These are phyloP conservation scores for Sericinus montela DNA, from an alignment of 2,888 invertebrate species.

Conservation along the genomic window DNA sequence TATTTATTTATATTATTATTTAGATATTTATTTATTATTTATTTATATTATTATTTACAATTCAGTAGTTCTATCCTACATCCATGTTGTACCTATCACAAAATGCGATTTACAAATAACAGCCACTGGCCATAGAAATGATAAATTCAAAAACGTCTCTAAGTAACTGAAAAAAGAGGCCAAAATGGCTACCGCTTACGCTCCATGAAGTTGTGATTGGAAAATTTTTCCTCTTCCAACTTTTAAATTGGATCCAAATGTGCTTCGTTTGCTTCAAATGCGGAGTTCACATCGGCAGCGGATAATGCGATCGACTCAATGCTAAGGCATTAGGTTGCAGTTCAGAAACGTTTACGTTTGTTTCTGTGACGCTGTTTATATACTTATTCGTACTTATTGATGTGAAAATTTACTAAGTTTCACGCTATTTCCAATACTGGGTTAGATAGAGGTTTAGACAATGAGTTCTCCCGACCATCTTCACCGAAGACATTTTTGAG, in stretches of 20 bases:
- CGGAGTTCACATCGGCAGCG: constrained; percentile 40
- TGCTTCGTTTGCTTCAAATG: constrained; percentile 62
- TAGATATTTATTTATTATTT: too few species aligned
- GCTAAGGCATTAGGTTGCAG: constrained; percentile 66
- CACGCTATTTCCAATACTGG: too few species aligned
- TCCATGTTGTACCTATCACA: neutral
- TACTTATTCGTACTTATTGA: too few species aligned
- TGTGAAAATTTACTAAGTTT: too few species aligned
- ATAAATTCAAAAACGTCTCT: constrained; percentile 17
- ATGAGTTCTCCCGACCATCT: too few species aligned
- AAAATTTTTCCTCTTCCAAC: constrained; percentile 67
- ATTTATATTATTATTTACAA: too few species aligned
- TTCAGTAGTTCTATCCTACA: too few species aligned
- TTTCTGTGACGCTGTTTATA: neutral
- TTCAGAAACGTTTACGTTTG: constrained; percentile 60
- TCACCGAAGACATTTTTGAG: too few species aligned
- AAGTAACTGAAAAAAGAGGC: constrained; percentile 42
- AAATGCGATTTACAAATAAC: neutral
- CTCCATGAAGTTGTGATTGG: constrained; percentile 61
- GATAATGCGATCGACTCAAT: constrained; percentile 68
- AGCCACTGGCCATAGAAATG: neutral
- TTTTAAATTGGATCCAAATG: constrained; percentile 73
- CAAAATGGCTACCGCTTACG: constrained; percentile 56
- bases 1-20: too few species aligned
- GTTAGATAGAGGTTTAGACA: too few species aligned